These are phyloP conservation scores for Mesitornis unicolor DNA, from an alignment of 2,113 vertebrate genomes.

Conservation along the genomic window DNA sequence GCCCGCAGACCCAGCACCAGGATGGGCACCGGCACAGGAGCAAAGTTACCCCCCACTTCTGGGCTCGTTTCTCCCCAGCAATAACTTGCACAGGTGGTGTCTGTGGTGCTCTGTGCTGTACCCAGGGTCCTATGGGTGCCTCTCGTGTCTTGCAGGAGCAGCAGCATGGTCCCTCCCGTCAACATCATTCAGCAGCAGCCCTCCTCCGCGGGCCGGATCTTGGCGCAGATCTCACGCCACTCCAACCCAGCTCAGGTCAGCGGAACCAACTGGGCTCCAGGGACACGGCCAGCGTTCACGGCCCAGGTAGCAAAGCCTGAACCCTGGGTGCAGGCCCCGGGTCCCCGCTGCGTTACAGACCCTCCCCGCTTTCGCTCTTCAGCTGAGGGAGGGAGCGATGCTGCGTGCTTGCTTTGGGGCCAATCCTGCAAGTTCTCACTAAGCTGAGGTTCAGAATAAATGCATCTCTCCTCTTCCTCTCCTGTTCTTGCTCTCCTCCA, in stretches of 20 bases:
- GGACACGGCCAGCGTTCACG: slow-evolving; percentile 80
- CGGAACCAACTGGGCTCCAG: slow-evolving; percentile 73
- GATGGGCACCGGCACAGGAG: neutral
- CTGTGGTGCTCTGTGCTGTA: neutral
- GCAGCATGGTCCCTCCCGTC: slow-evolving; percentile 74
- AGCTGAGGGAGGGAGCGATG: neutral
- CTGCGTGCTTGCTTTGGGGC: accelerated
- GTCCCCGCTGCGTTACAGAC: neutral
- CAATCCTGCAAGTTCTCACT: accelerated
- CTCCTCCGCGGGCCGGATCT: slow-evolving; percentile 81
- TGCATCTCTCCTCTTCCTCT: neutral
- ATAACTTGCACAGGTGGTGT: accelerated
- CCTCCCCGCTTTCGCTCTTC: accelerated
- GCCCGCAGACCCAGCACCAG: accelerated
- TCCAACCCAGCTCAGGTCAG: slow-evolving; percentile 75
- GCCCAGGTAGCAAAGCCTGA: slow-evolving; percentile 77
- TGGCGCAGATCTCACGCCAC: slow-evolving; percentile 91
- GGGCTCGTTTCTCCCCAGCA: accelerated
- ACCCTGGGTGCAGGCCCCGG: accelerated
- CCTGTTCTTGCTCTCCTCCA: neutral
- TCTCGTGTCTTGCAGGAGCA: slow-evolving; percentile 64
- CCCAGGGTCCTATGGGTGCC: accelerated
- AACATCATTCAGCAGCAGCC: slow-evolving; percentile 77
- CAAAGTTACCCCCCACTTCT: accelerated
- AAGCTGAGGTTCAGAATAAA: accelerated